Evolutionary conservation across 2,888 invertebrate genomes (phyloP).

Genomic region (Xestia rhomboidea): DNA sequence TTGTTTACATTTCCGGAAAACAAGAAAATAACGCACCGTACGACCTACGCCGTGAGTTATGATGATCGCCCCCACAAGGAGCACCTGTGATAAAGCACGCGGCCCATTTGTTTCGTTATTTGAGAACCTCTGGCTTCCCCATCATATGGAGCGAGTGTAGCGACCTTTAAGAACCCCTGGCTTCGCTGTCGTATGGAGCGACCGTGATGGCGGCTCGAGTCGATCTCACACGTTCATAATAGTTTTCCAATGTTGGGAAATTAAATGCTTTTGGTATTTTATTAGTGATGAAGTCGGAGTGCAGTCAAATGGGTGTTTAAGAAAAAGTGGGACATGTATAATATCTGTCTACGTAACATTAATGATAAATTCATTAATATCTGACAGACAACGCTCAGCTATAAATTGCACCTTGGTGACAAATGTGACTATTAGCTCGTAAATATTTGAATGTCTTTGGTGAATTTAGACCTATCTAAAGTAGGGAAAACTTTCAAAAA

Average conservation of each 20-base stretch:
- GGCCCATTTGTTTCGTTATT: conserved; percentile 60
- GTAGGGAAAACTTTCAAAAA: too few species aligned
- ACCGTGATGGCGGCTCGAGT: neutral
- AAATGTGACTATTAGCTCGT: too few species aligned
- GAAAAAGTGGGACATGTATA: neutral
- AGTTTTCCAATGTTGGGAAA: conserved; percentile 2
- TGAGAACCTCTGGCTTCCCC: conserved; percentile 37
- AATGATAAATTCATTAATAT: too few species aligned
- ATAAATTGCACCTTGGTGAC: too few species aligned
- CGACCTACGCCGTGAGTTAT: conserved; percentile 54
- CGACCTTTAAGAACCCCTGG: conserved; percentile 2
- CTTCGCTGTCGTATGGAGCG: neutral
- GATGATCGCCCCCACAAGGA: conserved; percentile 52
- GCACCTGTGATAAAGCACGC: conserved; percentile 64
- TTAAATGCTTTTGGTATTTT: conserved; percentile 1
- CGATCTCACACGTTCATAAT: neutral
- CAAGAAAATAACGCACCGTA: neutral
- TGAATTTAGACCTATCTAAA: too few species aligned
- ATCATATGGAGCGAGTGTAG: conserved; percentile 14
- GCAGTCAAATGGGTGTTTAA: neutral
- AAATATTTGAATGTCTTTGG: too few species aligned
- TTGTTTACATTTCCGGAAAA: conserved; percentile 38
- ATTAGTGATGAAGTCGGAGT: neutral
- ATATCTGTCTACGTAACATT: too few species aligned
- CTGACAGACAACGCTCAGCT: too few species aligned